Conservation (phyloP, 2,113 vertebrate genomes). For the Hippotragus niger region DNA sequence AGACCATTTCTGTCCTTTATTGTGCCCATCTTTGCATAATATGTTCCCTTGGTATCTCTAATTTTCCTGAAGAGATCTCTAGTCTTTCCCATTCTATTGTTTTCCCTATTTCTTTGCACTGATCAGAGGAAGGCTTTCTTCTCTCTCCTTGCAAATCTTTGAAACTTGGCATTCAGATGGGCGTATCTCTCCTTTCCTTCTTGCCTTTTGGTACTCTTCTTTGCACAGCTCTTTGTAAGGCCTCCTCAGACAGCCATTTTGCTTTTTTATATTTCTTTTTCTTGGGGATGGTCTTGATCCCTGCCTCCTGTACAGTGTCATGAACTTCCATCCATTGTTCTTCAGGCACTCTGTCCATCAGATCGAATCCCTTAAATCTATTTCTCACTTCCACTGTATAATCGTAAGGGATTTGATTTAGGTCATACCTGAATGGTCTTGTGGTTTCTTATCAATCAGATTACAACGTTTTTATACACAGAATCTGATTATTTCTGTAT, state of each 20-base stretch:
- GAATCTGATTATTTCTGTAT: no score
- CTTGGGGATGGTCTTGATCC: neutral
- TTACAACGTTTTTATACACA: fast-evolving
- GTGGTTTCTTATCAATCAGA: neutral
- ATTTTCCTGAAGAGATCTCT: neutral
- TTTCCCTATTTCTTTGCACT: neutral
- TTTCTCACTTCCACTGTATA: neutral
- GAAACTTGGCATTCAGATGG: neutral
- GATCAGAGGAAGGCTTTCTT: neutral
- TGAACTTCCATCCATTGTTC: neutral
- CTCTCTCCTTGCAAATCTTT: neutral
- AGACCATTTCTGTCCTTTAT: neutral
- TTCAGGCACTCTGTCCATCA: neutral
- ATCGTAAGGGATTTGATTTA: neutral
- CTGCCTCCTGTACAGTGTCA: neutral
- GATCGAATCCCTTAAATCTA: neutral
- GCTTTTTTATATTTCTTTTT: neutral
- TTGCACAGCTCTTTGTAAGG: neutral
- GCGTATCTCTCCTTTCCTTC: neutral
- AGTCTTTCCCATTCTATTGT: neutral
- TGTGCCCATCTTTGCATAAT: neutral
- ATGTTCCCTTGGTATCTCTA: neutral
- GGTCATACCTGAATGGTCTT: neutral
- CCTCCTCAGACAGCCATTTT: neutral
- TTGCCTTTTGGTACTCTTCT: neutral